Evolutionary conservation across 2,113 vertebrate genomes (phyloP).

Genomic region (Ageneiosus marmoratus): DNA sequence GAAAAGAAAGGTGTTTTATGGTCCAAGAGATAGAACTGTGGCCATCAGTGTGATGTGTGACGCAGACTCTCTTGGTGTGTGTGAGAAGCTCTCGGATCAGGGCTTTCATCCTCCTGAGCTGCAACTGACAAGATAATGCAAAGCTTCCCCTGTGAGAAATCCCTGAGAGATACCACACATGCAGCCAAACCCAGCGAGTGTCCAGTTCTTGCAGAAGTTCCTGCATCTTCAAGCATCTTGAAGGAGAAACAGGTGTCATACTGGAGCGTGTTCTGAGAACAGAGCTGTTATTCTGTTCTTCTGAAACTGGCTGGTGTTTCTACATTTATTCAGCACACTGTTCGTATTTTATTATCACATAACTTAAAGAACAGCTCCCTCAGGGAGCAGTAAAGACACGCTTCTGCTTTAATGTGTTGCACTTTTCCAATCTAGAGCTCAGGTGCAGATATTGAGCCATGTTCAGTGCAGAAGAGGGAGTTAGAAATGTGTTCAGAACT

Average conservation of each 20-base stretch:
- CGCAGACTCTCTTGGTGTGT: not conserved
- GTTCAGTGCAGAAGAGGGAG: slow-evolving; percentile 33
- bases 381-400: slow-evolving; percentile 15
- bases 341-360: slow-evolving; percentile 7
- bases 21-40: slow-evolving; percentile 10
- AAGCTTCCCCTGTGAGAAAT: not conserved
- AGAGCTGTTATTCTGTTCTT: not conserved
- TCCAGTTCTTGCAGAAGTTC: not conserved
- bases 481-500: not conserved
- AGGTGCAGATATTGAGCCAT: slow-evolving; percentile 3
- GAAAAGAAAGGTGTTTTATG: slow-evolving; percentile 23
- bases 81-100: not conserved
- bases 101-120: not conserved
- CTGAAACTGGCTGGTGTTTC: slow-evolving; percentile 23
- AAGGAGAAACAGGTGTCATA: not conserved
- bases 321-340: not conserved
- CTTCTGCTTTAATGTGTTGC: not conserved
- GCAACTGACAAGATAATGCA: not conserved
- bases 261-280: not conserved
- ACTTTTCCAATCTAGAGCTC: slow-evolving; percentile 6
- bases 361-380: slow-evolving; percentile 8
- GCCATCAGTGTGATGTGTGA: not conserved
- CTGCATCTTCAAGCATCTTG: not conserved
- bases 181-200: not conserved
- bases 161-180: not conserved